Conservation (phyloP, 2,888 invertebrate species). For the Zhuqinia jingwanae region DNA sequence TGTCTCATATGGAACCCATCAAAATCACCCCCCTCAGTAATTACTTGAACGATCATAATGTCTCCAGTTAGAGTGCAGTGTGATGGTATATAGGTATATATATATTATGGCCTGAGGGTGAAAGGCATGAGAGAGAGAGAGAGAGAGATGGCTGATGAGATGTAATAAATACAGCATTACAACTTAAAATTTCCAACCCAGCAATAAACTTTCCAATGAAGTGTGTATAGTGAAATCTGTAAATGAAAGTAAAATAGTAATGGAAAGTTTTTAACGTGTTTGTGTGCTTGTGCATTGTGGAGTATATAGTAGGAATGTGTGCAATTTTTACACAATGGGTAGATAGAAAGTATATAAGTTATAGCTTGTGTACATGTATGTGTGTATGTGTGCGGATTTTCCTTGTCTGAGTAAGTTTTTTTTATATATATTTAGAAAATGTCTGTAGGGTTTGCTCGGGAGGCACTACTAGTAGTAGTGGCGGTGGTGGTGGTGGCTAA, state of each 20-base stretch:
- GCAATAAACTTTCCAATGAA: constrained; percentile 9
- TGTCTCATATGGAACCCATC: constrained; percentile 68
- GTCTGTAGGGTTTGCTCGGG: constrained; percentile 2
- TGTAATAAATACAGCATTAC: constrained; percentile 64
- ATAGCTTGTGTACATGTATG: not conserved
- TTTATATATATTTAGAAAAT: not conserved
- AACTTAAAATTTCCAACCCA: not conserved
- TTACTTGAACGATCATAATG: constrained; percentile 49
- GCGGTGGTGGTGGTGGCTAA: constrained; percentile 71
- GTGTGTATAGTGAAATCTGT: constrained; percentile 64
- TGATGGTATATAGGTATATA: no score
- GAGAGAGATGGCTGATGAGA: constrained; percentile 64
- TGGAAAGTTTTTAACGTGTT: constrained; percentile 46
- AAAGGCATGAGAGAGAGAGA: constrained; percentile 40
- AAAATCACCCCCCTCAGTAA: constrained; percentile 64
- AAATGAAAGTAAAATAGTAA: constrained; percentile 63
- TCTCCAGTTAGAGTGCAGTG: not conserved
- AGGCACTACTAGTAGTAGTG: not conserved
- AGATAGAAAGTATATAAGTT: no score
- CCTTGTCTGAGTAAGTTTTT: not conserved
- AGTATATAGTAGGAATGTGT: constrained; percentile 12
- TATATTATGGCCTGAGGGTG: constrained; percentile 51
- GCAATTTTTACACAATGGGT: constrained; percentile 21
- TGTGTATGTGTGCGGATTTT: not conserved
- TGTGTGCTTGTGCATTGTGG: no score